These are phyloP conservation scores for Chrysoperla carnea DNA, from an alignment of 1,140 invertebrate genomes.

Conservation along the genomic window DNA sequence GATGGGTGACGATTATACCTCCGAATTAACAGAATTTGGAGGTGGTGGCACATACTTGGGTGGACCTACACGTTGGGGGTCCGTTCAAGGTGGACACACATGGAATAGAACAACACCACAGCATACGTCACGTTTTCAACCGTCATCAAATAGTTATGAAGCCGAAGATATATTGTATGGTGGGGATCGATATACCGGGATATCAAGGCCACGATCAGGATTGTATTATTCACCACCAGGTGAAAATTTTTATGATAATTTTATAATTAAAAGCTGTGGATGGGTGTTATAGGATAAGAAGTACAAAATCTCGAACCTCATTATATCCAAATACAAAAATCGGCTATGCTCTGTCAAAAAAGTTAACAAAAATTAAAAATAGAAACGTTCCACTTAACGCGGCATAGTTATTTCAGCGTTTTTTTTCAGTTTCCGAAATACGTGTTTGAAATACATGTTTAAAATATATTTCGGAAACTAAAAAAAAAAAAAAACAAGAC, in stretches of 20 bases:
- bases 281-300: too few species aligned
- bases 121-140: neutral
- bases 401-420: too few species aligned
- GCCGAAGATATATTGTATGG: conserved; percentile 14
- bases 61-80: neutral
- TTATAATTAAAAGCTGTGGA: too few species aligned
- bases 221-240: conserved; percentile 46
- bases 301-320: too few species aligned
- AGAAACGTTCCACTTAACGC: too few species aligned
- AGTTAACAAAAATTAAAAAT: too few species aligned
- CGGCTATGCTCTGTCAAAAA: too few species aligned
- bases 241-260: neutral
- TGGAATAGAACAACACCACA: neutral
- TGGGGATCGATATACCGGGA: conserved; percentile 18
- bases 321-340: too few species aligned
- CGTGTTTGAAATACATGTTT: too few species aligned
- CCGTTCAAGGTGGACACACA: neutral
- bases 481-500: too few species aligned
- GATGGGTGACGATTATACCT: neutral
- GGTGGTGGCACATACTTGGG: neutral
- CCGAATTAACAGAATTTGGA: neutral
- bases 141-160: conserved; percentile 6
- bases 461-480: too few species aligned
- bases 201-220: conserved; percentile 29
- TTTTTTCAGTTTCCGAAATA: too few species aligned